Conservation (phyloP, 2,888 invertebrate genomes). For the Tenthredo scrophulariae region DNA sequence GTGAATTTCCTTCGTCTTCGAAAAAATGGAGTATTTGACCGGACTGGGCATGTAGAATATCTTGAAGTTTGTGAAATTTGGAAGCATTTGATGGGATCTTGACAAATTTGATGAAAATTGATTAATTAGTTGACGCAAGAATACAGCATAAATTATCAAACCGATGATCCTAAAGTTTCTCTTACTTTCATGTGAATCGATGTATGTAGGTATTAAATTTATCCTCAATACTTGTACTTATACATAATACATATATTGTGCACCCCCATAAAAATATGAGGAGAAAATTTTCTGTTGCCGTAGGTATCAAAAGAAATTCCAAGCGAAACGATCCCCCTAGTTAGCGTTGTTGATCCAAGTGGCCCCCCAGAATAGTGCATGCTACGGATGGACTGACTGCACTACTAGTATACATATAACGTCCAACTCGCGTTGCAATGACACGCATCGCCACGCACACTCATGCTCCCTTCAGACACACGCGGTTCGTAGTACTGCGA, state of each 20-base stretch:
- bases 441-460: slow-evolving; percentile 65
- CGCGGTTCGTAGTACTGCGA: slow-evolving; percentile 14
- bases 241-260: neutral
- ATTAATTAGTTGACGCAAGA: no score
- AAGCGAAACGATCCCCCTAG: slow-evolving; percentile 63
- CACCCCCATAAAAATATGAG: neutral
- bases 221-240: neutral
- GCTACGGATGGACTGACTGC: slow-evolving; percentile 33
- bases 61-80: no score
- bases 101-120: no score
- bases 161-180: neutral
- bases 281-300: slow-evolving; percentile 63
- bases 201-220: neutral
- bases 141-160: neutral
- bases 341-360: slow-evolving; percentile 64
- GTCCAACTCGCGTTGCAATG: slow-evolving; percentile 63
- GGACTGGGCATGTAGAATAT: no score
- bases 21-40: no score
- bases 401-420: slow-evolving; percentile 16
- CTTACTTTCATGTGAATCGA: neutral
- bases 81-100: no score
- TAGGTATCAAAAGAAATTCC: slow-evolving; percentile 66
- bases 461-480: slow-evolving; percentile 50
- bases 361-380: slow-evolving; percentile 42
- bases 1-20: no score